A percentile compares a stretch with the other conserved stretches of the same genome.
phyloP scores from a whole-genome alignment of 2,888 invertebrate genomes.

The Sicus ferrugineus region DNA sequence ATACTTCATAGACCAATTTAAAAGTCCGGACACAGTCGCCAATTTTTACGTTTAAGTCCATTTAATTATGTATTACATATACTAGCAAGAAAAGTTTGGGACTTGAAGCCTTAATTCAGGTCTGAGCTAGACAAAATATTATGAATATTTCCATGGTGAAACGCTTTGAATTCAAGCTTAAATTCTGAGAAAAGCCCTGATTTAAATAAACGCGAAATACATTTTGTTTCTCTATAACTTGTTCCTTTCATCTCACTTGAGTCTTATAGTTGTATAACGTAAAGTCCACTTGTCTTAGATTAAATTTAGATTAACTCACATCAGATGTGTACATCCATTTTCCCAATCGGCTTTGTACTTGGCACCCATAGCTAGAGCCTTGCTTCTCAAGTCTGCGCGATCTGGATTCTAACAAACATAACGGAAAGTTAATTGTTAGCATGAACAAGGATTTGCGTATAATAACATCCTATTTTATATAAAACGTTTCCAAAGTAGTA shows the following conservation, averaged over 20 bases:
- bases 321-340: slow-evolving; percentile 79
- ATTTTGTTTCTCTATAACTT: too few relatives aligned
- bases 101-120: too few relatives aligned
- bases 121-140: background rate
- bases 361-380: slow-evolving; percentile 81
- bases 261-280: background rate
- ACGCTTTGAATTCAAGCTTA: background rate
- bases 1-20: too few relatives aligned
- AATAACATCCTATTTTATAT: too few relatives aligned
- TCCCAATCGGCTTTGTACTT: slow-evolving; percentile 81
- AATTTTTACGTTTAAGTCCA: too few relatives aligned
- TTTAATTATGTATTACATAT: too few relatives aligned
- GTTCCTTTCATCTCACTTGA: background rate
- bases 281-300: background rate
- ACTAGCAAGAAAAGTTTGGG: too few relatives aligned
- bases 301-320: slow-evolving; percentile 70
- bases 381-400: slow-evolving; percentile 72
- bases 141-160: background rate
- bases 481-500: too few relatives aligned
- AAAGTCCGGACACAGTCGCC: too few relatives aligned
- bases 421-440: too few relatives aligned
- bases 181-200: background rate
- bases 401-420: slow-evolving; percentile 73
- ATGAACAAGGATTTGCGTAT: too few relatives aligned
- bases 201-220: background rate